Evolutionary conservation across 2,113 vertebrate species (phyloP), one percentile per base, ranked within the genome.

Genomic region (Suricata suricatta): DNA sequence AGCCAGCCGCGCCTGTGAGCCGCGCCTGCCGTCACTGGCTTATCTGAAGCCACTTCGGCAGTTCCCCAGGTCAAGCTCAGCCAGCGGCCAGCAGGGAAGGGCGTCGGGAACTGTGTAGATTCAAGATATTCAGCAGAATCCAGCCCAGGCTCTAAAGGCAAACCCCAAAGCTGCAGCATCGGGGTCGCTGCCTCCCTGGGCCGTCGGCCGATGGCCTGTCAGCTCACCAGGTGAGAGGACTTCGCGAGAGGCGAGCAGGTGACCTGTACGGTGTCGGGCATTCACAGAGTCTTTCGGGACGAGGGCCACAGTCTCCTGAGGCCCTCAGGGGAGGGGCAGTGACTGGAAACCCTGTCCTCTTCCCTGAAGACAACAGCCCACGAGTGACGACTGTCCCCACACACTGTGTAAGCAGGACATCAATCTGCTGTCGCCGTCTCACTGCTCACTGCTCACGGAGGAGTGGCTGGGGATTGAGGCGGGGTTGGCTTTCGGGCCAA

Each of bases 371-470:
- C 11, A 0, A 9, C 6, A 74, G 41, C 35, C 23, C 13, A 0
- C 27, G 5, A 3, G 5, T 1, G 74, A 19, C 25, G 1, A 5
- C 21, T 13, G 14, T 29, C 82, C 12, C 25, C 1, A 1, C 3
- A 1, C 1, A 68, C 6, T 13, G 21, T 10, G 1, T 1, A 3
- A 1, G 7, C 4, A 0, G 15, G n/a, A 25, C 0, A 6, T 0
- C 2, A 10, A 12, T 0, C 3, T 0, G 10, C 0, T 1, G 5
- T 4, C 84, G 54, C 44, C 38, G 4, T 3, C 3, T 41, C 38
- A 41, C 38, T 41, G 38, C 38, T 41, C 38, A 41, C 38, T 41
- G 38, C 38, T 41, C 38, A 41, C 4, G 38, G 38, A 41, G 38
- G 38, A 41, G 38, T 41, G 38, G 38, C 38, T 41, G 6, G 31